Evolutionary conservation across 2,888 invertebrate genomes (phyloP).

Genomic region (Amiota minor): DNA sequence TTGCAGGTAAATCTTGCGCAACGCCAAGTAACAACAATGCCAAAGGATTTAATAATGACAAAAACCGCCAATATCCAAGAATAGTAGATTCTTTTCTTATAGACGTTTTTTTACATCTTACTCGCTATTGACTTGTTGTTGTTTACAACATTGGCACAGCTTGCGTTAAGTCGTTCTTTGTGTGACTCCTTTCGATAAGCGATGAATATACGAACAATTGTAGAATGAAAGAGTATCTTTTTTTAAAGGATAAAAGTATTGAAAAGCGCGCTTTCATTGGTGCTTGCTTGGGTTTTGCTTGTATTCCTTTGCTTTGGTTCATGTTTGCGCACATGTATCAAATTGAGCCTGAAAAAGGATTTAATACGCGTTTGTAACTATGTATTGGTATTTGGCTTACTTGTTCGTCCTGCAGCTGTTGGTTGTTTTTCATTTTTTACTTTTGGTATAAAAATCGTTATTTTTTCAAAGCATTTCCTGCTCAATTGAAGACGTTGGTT

Average conservation of each 20-base stretch:
- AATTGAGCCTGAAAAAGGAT: constrained; percentile 73
- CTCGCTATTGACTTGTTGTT: constrained; percentile 9
- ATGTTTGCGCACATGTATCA: constrained; percentile 49
- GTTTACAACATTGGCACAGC: constrained; percentile 53
- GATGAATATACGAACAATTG: constrained; percentile 4
- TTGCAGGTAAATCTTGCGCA: constrained; percentile 60
- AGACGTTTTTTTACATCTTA: constrained; percentile 35
- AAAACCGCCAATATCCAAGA: constrained; percentile 35
- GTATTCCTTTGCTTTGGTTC: constrained; percentile 20
- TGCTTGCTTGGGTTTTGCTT: constrained; percentile 40
- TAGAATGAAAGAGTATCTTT: background rate
- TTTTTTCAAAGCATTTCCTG: background rate
- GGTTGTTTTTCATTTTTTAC: background rate
- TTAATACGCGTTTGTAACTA: constrained; percentile 64
- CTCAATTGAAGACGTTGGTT: background rate
- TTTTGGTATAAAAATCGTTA: constrained; percentile 6
- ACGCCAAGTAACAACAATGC: constrained; percentile 65
- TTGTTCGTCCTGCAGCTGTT: constrained; percentile 38
- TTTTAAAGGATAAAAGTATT: constrained; percentile 39
- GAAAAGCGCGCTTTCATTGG: constrained; percentile 46
- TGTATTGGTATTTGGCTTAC: constrained; percentile 51
- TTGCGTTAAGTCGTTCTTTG: constrained; percentile 53
- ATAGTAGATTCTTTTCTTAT: constrained; percentile 19
- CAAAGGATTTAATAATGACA: constrained; percentile 41
- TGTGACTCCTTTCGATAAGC: constrained; percentile 5